phyloP scores from a whole-genome alignment of 1,140 invertebrate species.

The Aphidius gifuensis region DNA sequence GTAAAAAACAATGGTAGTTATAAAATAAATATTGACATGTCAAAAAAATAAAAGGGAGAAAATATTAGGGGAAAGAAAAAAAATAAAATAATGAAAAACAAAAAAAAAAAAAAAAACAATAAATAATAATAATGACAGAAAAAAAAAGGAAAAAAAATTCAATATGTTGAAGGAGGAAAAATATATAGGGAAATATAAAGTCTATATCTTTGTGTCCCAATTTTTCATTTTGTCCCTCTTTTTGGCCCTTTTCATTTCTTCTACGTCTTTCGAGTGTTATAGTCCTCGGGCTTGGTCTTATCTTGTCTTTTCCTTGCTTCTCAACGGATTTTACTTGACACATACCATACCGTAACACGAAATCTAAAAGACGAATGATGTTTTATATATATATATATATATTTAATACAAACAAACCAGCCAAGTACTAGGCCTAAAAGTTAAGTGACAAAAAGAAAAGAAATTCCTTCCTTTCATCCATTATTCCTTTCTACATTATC shows the following conservation, averaged over 20 bases:
- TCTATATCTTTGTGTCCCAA: conserved; percentile 7
- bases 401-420: too few relatives aligned
- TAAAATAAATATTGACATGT: too few relatives aligned
- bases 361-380: conserved; percentile 9
- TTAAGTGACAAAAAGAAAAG: conserved; percentile 12
- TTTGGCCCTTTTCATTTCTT: neutral
- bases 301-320: conserved; percentile 9
- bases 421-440: conserved; percentile 12
- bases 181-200: neutral
- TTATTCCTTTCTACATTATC: conserved; percentile 5
- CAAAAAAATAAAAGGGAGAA: too few relatives aligned
- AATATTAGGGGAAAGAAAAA: too few relatives aligned
- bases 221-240: conserved; percentile 8
- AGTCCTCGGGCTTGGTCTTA: conserved; percentile 12
- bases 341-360: conserved; percentile 5
- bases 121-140: too few relatives aligned
- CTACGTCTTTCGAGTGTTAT: neutral
- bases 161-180: neutral
- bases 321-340: neutral
- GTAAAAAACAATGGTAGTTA: too few relatives aligned
- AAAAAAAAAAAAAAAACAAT: too few relatives aligned
- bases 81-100: too few relatives aligned
- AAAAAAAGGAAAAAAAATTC: neutral
- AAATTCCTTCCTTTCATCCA: neutral
- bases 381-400: too few relatives aligned